phyloP scores from a whole-genome alignment of 2,113 vertebrate genomes.

The Alouatta palliata region DNA sequence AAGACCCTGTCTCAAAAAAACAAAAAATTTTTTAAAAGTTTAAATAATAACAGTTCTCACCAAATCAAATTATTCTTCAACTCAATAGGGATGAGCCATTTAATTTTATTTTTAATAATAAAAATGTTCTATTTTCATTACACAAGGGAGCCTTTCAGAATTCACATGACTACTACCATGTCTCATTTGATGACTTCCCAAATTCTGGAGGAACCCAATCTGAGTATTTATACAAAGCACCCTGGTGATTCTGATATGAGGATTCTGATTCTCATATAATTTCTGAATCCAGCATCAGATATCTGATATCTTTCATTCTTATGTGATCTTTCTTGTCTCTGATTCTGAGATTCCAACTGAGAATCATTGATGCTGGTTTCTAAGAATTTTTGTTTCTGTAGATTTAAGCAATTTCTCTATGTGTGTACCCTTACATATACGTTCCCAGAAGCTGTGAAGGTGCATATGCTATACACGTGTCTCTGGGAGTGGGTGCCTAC shows the following conservation, averaged over 20 bases:
- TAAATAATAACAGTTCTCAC: not conserved
- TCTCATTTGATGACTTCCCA: not conserved
- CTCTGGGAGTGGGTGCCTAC: not conserved
- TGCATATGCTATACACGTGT: not conserved
- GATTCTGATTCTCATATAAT: not conserved
- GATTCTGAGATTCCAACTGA: not conserved
- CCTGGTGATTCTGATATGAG: not conserved
- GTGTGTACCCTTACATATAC: not conserved
- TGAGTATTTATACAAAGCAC: not conserved
- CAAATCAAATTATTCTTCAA: not conserved
- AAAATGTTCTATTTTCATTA: not conserved
- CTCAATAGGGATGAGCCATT: not conserved
- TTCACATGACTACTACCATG: not conserved
- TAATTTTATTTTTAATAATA: constrained; percentile 33
- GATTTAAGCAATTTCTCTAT: not conserved
- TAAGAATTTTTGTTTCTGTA: constrained; percentile 14
- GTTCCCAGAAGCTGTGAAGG: not conserved
- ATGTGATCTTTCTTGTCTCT: not conserved
- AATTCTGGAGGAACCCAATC: not conserved
- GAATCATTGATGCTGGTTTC: not conserved
- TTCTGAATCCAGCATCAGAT: not conserved
- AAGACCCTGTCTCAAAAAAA: not conserved
- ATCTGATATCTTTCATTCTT: not conserved
- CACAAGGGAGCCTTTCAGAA: not conserved
- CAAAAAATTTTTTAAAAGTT: not conserved